Base-by-base conservation (phyloP, 2,888 invertebrate species). In the Orthonevra nobilis region DNA sequence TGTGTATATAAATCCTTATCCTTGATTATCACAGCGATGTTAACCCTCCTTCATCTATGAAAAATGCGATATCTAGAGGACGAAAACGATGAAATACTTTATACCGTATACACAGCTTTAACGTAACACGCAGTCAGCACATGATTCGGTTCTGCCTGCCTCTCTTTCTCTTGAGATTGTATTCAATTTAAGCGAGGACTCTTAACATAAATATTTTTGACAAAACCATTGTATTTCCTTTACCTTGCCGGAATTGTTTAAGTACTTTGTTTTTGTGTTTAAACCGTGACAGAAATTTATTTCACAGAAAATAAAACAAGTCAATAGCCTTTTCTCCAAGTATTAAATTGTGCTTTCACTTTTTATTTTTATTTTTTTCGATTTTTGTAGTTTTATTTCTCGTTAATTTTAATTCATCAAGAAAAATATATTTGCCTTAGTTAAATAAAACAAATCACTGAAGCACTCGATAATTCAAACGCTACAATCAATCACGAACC, bases 101-200 rank as follows among this genome's bases (percentile, higher is more conserved):
- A n/a, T 23, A 5, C 23, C 5, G 38, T 17, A 42, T 32, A 64
- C 40, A 50, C 23, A 52, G 12, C 42, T 32, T 42, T 64, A 10
- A 10, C 42, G 10, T 20, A 34, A 9, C 52, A 52, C 52, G 64
- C 42, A 52, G 52, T 34, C 9, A 64, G 10, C 52, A 44, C 64
- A 44, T 54, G 64, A 64, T 32, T 38, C 0, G 2, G 19, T n/a
- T 28, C 28, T 28, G 6, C 14, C 14, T 9, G 4, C 14, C n/a
- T 46, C 28, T 15, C 0, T 26, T 9, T 32, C n/a, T 32, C 10
- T 1, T 12, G n/a, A n/a, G n/a, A n/a, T n/a, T n/a, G n/a, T n/a
- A n/a, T n/a, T n/a, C n/a, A n/a, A n/a, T n/a, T n/a, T n/a, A n/a
- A n/a, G n/a, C n/a, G n/a, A n/a, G n/a, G n/a, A n/a, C n/a, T n/a